Evolutionary conservation across 2,888 invertebrate genomes (phyloP).

Genomic region (Congeria kusceri): DNA sequence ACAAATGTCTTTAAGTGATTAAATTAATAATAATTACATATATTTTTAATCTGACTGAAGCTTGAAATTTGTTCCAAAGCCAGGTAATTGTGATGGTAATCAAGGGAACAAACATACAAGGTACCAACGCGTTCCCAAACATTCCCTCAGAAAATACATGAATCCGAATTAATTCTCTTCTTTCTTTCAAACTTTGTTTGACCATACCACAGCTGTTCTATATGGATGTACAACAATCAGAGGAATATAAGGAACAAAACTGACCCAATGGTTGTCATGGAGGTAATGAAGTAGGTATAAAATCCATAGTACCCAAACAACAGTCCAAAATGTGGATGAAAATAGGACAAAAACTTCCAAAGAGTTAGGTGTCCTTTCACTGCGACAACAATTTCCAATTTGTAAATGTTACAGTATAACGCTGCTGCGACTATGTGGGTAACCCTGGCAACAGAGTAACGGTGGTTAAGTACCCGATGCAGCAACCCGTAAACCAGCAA

Average conservation of each 20-base stretch:
- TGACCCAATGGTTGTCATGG: slow-evolving; percentile 73
- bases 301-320: slow-evolving; percentile 84
- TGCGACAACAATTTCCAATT: slow-evolving; percentile 77
- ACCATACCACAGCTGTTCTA: slow-evolving; percentile 90
- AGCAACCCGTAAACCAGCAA: slow-evolving; percentile 94
- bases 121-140: slow-evolving; percentile 92
- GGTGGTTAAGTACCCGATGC: slow-evolving; percentile 94
- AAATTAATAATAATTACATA: too few species aligned
- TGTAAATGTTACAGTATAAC: slow-evolving; percentile 83
- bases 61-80: slow-evolving; percentile 89
- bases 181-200: slow-evolving; percentile 91
- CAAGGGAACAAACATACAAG: slow-evolving; percentile 93
- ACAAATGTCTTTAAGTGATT: too few species aligned
- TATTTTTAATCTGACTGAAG: slow-evolving; percentile 37
- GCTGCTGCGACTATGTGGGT: slow-evolving; percentile 90
- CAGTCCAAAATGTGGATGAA: slow-evolving; percentile 87
- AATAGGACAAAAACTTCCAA: slow-evolving; percentile 73
- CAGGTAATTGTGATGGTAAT: slow-evolving; percentile 91
- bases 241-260: slow-evolving; percentile 85
- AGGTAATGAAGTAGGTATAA: slow-evolving; percentile 70
- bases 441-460: slow-evolving; percentile 93
- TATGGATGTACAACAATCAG: slow-evolving; percentile 87
- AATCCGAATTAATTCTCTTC: slow-evolving; percentile 88
- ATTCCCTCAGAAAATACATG: slow-evolving; percentile 90
- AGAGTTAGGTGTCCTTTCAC: slow-evolving; percentile 79